A percentile compares a stretch with the other conserved stretches of the same genome.
These are phyloP conservation scores for rat (Rattus norvegicus) DNA, from an alignment of 2,113 vertebrate genomes.

Conservation along the genomic window GRCr8 NC_086037.1:53698501-53699000, in stretches of 20 bases:
- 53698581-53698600: not conserved
- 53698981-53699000: not conserved
- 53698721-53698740: not conserved
- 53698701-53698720: conserved; percentile 4
- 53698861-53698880: not conserved
- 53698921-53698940: not conserved
- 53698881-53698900: not conserved
- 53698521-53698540: not conserved
- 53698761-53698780: not conserved
- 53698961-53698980: not conserved
- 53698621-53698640: conserved; percentile 46
- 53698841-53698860: not conserved
- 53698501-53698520: accelerated
- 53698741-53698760: not conserved
- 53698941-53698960: not conserved
- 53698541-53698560: not conserved
- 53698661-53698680: not conserved
- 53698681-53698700: not conserved
- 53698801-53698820: not conserved
- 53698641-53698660: conserved; percentile 21
- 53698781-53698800: not conserved
- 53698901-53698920: not conserved
- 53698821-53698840: not conserved
- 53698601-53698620: conserved; percentile 52
- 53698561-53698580: not conserved